Percentiles rank a stretch among this genome's conserved stretches.
These are phyloP conservation scores for Philypnodon macrostomus DNA, from an alignment of 2,797 vertebrate genomes.

Conservation along the genomic window DNA sequence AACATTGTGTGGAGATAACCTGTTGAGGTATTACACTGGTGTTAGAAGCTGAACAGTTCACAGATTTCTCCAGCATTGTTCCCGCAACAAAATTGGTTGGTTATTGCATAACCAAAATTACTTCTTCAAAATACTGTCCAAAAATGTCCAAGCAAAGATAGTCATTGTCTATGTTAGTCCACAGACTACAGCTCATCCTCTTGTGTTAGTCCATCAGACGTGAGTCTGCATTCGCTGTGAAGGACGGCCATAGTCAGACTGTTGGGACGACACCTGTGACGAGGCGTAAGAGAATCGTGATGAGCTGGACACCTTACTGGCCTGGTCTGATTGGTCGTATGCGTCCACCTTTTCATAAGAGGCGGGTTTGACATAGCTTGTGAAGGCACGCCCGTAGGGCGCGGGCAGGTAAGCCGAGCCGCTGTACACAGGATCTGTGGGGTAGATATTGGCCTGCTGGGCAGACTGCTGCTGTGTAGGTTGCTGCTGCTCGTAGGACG, in stretches of 20 bases:
- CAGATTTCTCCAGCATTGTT: slow-evolving; percentile 44
- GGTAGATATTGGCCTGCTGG: slow-evolving; percentile 67
- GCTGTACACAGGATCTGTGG: slow-evolving; percentile 75
- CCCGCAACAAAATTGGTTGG: slow-evolving; percentile 45
- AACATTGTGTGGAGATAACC: slow-evolving; percentile 47
- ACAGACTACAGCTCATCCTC: slow-evolving; percentile 43
- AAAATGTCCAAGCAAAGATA: slow-evolving; percentile 39
- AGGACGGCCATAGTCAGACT: slow-evolving; percentile 83
- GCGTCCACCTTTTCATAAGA: slow-evolving; percentile 83
- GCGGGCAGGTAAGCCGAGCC: slow-evolving; percentile 82
- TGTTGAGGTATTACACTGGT: slow-evolving; percentile 58
- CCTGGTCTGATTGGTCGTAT: slow-evolving; percentile 82
- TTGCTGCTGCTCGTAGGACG: slow-evolving; percentile 77
- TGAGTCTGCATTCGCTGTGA: slow-evolving; percentile 92
- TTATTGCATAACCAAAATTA: slow-evolving; percentile 44
- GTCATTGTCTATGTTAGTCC: slow-evolving; percentile 63
- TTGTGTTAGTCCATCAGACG: slow-evolving; percentile 74
- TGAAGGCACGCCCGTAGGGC: slow-evolving; percentile 86
- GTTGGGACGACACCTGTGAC: slow-evolving; percentile 82
- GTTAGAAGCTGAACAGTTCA: slow-evolving; percentile 50
- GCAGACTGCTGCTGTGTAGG: slow-evolving; percentile 66
- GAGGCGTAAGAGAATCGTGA: slow-evolving; percentile 87
- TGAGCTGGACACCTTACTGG: slow-evolving; percentile 80
- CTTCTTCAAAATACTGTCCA: slow-evolving; percentile 48
- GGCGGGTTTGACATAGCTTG: slow-evolving; percentile 84